These are phyloP conservation scores for Gymnocephalus cernua DNA, from an alignment of 2,113 vertebrate genomes.

Conservation along the genomic window DNA sequence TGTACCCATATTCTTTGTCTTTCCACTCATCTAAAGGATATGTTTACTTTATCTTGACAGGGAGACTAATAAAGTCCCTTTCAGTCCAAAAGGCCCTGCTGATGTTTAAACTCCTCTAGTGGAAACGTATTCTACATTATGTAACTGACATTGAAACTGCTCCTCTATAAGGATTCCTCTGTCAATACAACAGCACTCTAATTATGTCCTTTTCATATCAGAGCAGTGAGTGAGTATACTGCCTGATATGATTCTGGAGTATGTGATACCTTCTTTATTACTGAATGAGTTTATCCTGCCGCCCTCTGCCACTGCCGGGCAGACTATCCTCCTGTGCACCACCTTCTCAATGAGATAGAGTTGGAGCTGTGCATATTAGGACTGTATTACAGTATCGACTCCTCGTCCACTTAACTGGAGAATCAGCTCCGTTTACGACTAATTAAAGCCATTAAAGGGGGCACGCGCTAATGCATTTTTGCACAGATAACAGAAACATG, in stretches of 20 bases:
- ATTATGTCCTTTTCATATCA: conserved; percentile 59
- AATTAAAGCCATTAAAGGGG: conserved; percentile 82
- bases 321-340: conserved; percentile 38
- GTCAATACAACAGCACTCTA: conserved; percentile 56
- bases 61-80: conserved; percentile 27
- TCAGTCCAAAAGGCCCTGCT: conserved; percentile 27
- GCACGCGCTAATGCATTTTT: conserved; percentile 71
- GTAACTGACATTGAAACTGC: conserved; percentile 61
- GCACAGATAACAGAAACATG: conserved; percentile 72
- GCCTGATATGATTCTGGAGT: conserved; percentile 39
- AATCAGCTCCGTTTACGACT: conserved; percentile 77
- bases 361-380: conserved; percentile 44
- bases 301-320: conserved; percentile 16
- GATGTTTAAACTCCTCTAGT: conserved; percentile 45
- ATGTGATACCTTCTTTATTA: conserved; percentile 46
- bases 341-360: conserved; percentile 53
- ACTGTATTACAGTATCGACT: conserved; percentile 72
- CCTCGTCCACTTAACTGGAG: conserved; percentile 72
- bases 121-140: conserved; percentile 53
- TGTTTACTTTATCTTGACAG: conserved; percentile 56
- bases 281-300: conserved; percentile 36
- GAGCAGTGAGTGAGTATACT: conserved; percentile 24
- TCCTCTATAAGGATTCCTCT: conserved; percentile 41
- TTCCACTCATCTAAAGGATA: conserved; percentile 22
- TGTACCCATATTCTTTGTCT: conserved; percentile 10